Evolutionary conservation across 2,113 vertebrate genomes (phyloP), one percentile per base, ranked within the genome.

Genomic region (Chelonoidis abingdonii): DNA sequence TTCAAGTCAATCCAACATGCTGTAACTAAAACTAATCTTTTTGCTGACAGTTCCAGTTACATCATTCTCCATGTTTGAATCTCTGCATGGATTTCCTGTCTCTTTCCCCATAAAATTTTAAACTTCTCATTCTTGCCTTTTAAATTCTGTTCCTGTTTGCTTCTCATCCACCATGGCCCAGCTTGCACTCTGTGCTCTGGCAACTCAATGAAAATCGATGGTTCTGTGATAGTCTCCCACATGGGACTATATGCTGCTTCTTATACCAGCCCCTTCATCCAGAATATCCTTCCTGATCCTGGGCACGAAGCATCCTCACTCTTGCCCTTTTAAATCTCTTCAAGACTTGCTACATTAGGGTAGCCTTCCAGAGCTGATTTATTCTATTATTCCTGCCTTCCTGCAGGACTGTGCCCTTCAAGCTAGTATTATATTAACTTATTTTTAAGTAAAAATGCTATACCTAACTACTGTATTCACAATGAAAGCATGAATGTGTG

Each of bases 91-190:
- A 5, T 24, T 62, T 93, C 78, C 86, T 24, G 25, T 94, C 38
- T 4, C 59, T 0, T 29, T 94, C 22, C 27, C 17, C 69, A 22
- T 78, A 16, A 78, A 4, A 2, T 88, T 44, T n/a, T 41, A 14
- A 5, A 27, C 62, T 25, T 27, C 93, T 84, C 4, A 6, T 62
- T 49, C 4, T 4, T 3, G 6, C 5, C 1, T 0, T 5, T 2
- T 3, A 0, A 62, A 13, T 13, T 62, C 29, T 62, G 1, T 0
- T 2, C 1, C 1, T 1, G 27, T 3, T 27, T 1, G 7, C 17
- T 5, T 92, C 16, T 1, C 17, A 44, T 41, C 17, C 8, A 4
- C 13, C 80, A 5, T 79, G 90, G 91, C 78, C 29, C 10, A 86
- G 7, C 13, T 94, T 22, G 83, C 59, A 8, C 6, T 2, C 10